These are phyloP conservation scores for Aphidoletes aphidimyza DNA, from an alignment of 2,888 invertebrate genomes.

Conservation along the genomic window DNA sequence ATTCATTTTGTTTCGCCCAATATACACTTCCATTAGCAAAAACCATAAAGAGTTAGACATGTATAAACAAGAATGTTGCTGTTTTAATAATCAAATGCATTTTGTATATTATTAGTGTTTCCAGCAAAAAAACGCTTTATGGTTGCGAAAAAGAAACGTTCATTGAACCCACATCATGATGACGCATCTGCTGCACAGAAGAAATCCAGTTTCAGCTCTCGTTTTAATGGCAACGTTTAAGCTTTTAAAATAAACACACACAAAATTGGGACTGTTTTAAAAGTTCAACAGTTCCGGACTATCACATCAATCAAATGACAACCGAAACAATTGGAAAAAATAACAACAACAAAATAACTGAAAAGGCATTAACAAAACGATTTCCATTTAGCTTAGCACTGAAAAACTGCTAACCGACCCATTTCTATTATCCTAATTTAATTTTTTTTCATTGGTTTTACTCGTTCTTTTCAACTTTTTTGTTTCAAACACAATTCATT, in stretches of 20 bases:
- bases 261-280: too few species aligned
- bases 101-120: neutral
- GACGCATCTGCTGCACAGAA: neutral
- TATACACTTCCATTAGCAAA: too few species aligned
- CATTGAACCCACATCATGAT: neutral
- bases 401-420: neutral
- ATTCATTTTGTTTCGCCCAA: neutral
- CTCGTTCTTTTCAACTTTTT: too few species aligned
- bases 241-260: too few species aligned
- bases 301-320: neutral
- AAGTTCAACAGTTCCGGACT: too few species aligned
- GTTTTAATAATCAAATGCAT: too few species aligned
- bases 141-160: constrained; percentile 18
- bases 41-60: too few species aligned
- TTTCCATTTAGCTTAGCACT: constrained; percentile 19
- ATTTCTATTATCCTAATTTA: neutral
- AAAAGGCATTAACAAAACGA: neutral
- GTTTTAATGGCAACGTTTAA: too few species aligned
- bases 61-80: too few species aligned
- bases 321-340: neutral
- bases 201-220: neutral
- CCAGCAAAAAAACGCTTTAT: constrained; percentile 20
- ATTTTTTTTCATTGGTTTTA: neutral
- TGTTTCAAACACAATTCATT: too few species aligned
- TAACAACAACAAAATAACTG: neutral